These are phyloP conservation scores for Nannobrachium achirus DNA, from an alignment of 2,113 vertebrate genomes.

Conservation along the genomic window DNA sequence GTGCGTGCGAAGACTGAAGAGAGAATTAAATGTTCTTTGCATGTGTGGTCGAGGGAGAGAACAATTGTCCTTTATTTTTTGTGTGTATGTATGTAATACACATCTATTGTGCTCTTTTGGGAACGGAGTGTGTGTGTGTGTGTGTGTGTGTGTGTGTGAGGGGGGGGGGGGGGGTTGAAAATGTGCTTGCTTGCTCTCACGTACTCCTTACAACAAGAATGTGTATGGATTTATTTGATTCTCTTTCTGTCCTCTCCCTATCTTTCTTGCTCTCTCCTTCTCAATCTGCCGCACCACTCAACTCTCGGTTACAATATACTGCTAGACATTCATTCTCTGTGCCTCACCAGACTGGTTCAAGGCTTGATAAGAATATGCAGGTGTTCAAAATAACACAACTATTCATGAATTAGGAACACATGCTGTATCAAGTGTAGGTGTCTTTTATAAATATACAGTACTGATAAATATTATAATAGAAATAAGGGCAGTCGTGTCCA, in stretches of 20 bases:
- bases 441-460: too few species aligned
- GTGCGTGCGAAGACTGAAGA: too few species aligned
- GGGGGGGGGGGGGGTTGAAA: background rate
- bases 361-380: background rate
- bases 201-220: background rate
- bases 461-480: too few species aligned
- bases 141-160: background rate
- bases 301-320: background rate
- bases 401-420: background rate
- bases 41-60: too few species aligned
- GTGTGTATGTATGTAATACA: background rate
- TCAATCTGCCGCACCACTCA: background rate
- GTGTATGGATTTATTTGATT: background rate
- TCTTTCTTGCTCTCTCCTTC: background rate
- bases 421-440: too few species aligned
- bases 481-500: too few species aligned
- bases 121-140: background rate
- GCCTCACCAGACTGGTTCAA: constrained; percentile 4
- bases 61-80: too few species aligned
- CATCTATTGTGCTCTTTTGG: too few species aligned
- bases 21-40: too few species aligned
- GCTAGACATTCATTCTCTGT: background rate
- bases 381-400: background rate
- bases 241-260: background rate
- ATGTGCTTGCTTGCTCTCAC: background rate